A percentile compares a stretch with the other conserved stretches of the same genome.
These are phyloP conservation scores for Centropus unirufus DNA, from an alignment of 2,113 vertebrate genomes.

Conservation along the genomic window DNA sequence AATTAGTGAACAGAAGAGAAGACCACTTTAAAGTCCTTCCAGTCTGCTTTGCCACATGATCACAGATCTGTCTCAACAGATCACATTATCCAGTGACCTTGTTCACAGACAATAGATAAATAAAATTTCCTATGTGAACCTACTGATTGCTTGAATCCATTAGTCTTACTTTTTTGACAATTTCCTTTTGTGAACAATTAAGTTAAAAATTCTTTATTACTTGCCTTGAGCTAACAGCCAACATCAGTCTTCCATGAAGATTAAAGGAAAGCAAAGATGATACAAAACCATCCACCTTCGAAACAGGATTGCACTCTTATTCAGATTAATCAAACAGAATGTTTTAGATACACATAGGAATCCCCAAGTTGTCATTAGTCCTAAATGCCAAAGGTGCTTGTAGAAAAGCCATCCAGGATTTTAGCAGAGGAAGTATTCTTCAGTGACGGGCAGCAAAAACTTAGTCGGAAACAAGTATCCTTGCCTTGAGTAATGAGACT, in stretches of 20 bases:
- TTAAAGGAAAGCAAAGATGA: neutral
- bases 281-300: neutral
- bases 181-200: neutral
- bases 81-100: neutral
- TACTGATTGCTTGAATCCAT: neutral
- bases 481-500: neutral
- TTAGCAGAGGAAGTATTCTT: neutral
- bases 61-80: neutral
- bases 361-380: neutral
- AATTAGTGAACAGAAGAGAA: neutral
- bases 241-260: neutral
- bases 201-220: neutral
- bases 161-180: neutral
- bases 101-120: neutral
- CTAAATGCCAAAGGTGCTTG: neutral
- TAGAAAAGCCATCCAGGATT: neutral
- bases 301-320: fast-evolving
- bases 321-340: neutral
- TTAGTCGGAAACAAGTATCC: neutral
- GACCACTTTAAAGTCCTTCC: neutral
- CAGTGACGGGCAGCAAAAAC: neutral
- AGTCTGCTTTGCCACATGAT: neutral
- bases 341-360: neutral
- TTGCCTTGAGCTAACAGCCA: neutral
- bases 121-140: neutral